Percentiles rank a stretch among this genome's conserved stretches.
These are phyloP conservation scores for Lasioglossum figueresi DNA, from an alignment of 2,888 invertebrate species.

Conservation along the genomic window DNA sequence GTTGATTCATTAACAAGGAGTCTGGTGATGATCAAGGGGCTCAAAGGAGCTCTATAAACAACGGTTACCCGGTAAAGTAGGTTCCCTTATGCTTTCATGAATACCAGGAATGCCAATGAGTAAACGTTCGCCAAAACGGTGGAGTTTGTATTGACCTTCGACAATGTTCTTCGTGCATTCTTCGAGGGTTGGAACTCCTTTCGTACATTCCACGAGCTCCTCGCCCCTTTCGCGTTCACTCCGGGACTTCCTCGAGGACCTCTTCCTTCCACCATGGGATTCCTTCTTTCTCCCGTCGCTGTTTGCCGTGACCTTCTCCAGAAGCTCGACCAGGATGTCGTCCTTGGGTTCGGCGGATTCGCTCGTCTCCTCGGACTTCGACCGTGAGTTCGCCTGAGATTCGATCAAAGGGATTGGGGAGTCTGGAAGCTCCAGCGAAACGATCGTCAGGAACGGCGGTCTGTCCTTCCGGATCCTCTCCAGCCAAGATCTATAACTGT, in stretches of 20 bases:
- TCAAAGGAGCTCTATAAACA: neutral
- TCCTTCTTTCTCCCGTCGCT: slow-evolving; percentile 62
- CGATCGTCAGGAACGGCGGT: slow-evolving; percentile 79
- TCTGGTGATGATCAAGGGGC: neutral
- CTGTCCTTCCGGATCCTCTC: slow-evolving; percentile 76
- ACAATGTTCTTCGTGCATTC: slow-evolving; percentile 75
- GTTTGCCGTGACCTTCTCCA: slow-evolving; percentile 71
- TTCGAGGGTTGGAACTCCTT: slow-evolving; percentile 70
- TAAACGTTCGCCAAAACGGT: slow-evolving; percentile 45
- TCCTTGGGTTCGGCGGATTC: slow-evolving; percentile 66
- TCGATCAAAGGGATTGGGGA: slow-evolving; percentile 80
- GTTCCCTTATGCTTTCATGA: slow-evolving; percentile 34
- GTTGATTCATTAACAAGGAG: neutral
- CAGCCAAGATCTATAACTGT: slow-evolving; percentile 79
- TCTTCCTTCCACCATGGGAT: slow-evolving; percentile 44
- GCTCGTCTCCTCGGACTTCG: slow-evolving; percentile 60
- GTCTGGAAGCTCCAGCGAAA: slow-evolving; percentile 79
- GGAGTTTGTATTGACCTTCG: slow-evolving; percentile 68
- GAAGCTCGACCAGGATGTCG: slow-evolving; percentile 73
- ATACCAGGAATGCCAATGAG: slow-evolving; percentile 36
- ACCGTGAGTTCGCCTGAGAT: slow-evolving; percentile 75
- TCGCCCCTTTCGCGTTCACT: slow-evolving; percentile 53
- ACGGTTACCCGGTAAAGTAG: neutral
- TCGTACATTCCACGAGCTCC: slow-evolving; percentile 70
- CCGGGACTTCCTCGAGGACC: slow-evolving; percentile 56